phyloP scores from a whole-genome alignment of 2,888 invertebrate species.

The Eulithis testata region DNA sequence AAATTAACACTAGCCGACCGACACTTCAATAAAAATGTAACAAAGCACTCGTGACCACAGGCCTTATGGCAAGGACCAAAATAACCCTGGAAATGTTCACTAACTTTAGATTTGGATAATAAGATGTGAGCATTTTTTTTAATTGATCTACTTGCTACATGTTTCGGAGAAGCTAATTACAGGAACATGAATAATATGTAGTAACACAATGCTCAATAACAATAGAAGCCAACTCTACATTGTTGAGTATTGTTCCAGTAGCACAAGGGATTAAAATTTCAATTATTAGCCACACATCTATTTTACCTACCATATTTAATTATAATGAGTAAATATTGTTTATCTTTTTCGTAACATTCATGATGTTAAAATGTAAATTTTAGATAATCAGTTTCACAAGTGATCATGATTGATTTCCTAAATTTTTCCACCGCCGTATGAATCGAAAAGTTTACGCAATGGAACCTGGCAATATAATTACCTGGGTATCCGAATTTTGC shows the following conservation, averaged over 20 bases:
- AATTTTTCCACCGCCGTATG: too few species aligned
- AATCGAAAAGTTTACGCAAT: background rate
- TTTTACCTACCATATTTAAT: background rate
- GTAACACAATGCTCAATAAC: conserved; percentile 14
- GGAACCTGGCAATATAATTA: too few species aligned
- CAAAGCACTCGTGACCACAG: conserved; percentile 58
- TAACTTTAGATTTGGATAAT: conserved; percentile 33
- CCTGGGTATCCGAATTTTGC: too few species aligned
- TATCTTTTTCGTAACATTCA: conserved; percentile 9
- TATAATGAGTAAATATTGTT: background rate
- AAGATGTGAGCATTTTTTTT: conserved; percentile 20
- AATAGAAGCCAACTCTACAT: background rate
- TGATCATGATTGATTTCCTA: background rate
- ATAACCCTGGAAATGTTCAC: conserved; percentile 30
- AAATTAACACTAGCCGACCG: conserved; percentile 55
- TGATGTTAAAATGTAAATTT: background rate
- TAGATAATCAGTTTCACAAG: background rate
- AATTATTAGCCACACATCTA: background rate
- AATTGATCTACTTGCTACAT: conserved; percentile 21
- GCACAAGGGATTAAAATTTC: background rate
- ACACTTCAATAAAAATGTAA: conserved; percentile 48
- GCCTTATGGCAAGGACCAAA: conserved; percentile 58
- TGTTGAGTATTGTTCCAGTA: background rate
- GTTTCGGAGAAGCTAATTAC: conserved; percentile 21
- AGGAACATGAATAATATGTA: background rate